Percentiles rank a stretch among this genome's conserved stretches.
Evolutionary conservation across 2,797 vertebrate genomes (phyloP).

Genomic region (Xenopus petersii): DNA sequence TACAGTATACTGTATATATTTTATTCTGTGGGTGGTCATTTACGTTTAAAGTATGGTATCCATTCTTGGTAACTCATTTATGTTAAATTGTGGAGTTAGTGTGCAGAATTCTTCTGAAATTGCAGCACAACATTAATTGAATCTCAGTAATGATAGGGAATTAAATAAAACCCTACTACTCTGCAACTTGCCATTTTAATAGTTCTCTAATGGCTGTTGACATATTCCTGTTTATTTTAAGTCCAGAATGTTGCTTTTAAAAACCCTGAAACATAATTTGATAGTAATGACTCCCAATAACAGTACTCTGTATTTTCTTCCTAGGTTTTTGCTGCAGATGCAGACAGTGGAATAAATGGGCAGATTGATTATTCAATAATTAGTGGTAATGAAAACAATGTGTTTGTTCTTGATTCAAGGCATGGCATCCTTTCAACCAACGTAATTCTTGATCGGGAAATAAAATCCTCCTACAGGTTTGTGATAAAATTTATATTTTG

Average conservation of each 20-base stretch:
- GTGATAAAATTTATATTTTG: conserved; percentile 18
- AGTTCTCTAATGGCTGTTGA: conserved; percentile 12
- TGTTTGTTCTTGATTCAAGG: conserved; percentile 75
- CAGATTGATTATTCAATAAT: conserved; percentile 80
- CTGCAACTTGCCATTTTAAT: too few relatives aligned
- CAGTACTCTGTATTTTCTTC: background rate
- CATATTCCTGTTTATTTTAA: background rate
- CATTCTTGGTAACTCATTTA: too few relatives aligned
- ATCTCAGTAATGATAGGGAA: conserved; percentile 3
- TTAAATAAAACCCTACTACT: background rate
- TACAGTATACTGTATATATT: too few relatives aligned
- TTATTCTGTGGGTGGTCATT: too few relatives aligned
- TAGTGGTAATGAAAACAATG: conserved; percentile 77
- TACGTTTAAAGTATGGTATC: too few relatives aligned
- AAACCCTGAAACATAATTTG: background rate
- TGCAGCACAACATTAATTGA: too few relatives aligned
- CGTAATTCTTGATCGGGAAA: conserved; percentile 77
- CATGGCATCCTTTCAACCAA: conserved; percentile 78
- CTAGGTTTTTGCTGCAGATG: conserved; percentile 83
- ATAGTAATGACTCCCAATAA: too few relatives aligned
- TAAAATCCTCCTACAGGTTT: conserved; percentile 80
- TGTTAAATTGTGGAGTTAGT: too few relatives aligned
- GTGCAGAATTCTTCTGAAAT: too few relatives aligned
- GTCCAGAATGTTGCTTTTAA: background rate
- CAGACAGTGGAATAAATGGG: conserved; percentile 78